Evolutionary conservation across 2,797 vertebrate genomes (phyloP).

Genomic region (Chaetodon trifasciatus): DNA sequence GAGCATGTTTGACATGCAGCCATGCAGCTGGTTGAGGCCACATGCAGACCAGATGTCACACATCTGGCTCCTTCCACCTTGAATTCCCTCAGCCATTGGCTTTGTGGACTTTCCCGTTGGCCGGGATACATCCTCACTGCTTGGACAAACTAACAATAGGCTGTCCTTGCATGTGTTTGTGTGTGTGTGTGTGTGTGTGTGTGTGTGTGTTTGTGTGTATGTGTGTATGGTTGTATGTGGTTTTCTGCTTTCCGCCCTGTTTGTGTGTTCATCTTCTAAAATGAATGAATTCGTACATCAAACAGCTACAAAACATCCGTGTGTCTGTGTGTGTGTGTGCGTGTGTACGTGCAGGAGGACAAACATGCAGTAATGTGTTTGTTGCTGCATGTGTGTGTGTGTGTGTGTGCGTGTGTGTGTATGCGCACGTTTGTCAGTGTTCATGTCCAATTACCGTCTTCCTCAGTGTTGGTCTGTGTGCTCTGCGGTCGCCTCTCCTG

Average conservation of each 20-base stretch:
- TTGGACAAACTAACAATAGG: slow-evolving; percentile 74
- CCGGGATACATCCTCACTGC: slow-evolving; percentile 61
- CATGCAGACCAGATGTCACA: slow-evolving; percentile 80
- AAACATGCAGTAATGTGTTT: slow-evolving; percentile 32
- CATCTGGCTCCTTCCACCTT: slow-evolving; percentile 55
- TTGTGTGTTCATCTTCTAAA: slow-evolving; percentile 58
- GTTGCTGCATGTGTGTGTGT: slow-evolving; percentile 2
- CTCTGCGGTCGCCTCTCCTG: slow-evolving; percentile 70
- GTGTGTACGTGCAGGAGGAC: slow-evolving; percentile 19
- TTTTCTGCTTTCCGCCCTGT: slow-evolving; percentile 48
- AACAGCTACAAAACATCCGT: slow-evolving; percentile 38
- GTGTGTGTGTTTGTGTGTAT: slow-evolving; percentile 34
- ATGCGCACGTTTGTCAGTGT: slow-evolving; percentile 42
- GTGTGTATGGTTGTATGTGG: slow-evolving; percentile 42
- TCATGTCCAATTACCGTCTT: slow-evolving; percentile 61
- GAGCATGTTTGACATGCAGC: slow-evolving; percentile 65
- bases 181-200: slow-evolving; percentile 38
- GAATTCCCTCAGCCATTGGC: slow-evolving; percentile 60
- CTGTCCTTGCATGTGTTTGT: slow-evolving; percentile 40
- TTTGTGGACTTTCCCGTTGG: slow-evolving; percentile 79
- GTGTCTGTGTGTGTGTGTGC: slow-evolving; percentile 14
- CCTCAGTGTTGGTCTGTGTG: slow-evolving; percentile 65
- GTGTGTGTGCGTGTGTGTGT: slow-evolving; percentile 15
- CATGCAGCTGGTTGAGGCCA: slow-evolving; percentile 66
- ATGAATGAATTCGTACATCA: slow-evolving; percentile 47